Conservation (phyloP, 2,113 vertebrate genomes). For the Istiophorus platypterus region DNA sequence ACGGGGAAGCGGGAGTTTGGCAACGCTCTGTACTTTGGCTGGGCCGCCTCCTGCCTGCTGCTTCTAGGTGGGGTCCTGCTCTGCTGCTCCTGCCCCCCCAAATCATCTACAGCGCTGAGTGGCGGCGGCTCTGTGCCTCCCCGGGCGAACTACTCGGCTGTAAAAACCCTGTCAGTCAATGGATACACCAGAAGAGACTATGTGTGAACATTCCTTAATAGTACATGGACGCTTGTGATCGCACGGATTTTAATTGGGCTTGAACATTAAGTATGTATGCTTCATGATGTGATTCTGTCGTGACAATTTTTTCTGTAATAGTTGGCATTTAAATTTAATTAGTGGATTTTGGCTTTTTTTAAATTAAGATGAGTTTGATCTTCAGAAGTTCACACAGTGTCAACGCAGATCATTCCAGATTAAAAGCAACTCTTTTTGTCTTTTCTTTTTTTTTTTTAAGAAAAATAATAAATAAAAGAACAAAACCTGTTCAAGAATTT, state of each 20-base stretch:
- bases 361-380: background rate
- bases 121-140: slow-evolving; percentile 40
- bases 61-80: slow-evolving; percentile 82
- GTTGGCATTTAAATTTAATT: background rate
- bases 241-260: background rate
- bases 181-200: slow-evolving; percentile 83
- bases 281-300: background rate
- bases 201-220: slow-evolving; percentile 72
- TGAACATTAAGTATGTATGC: background rate
- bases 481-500: background rate
- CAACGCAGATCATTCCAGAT: background rate
- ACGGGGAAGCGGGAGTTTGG: slow-evolving; percentile 86
- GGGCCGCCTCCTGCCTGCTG: slow-evolving; percentile 84
- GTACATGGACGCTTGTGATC: background rate
- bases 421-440: slow-evolving; percentile 11
- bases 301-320: background rate
- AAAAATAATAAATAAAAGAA: slow-evolving; percentile 24
- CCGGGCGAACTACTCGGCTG: slow-evolving; percentile 70
- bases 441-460: too few relatives aligned
- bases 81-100: slow-evolving; percentile 81
- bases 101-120: slow-evolving; percentile 1
- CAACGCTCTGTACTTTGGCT: slow-evolving; percentile 87
- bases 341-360: background rate
- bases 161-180: slow-evolving; percentile 73
- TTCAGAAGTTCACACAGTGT: background rate